Base-by-base conservation (phyloP, 1,140 invertebrate genomes). In the Philopotamus ludificatus region DNA sequence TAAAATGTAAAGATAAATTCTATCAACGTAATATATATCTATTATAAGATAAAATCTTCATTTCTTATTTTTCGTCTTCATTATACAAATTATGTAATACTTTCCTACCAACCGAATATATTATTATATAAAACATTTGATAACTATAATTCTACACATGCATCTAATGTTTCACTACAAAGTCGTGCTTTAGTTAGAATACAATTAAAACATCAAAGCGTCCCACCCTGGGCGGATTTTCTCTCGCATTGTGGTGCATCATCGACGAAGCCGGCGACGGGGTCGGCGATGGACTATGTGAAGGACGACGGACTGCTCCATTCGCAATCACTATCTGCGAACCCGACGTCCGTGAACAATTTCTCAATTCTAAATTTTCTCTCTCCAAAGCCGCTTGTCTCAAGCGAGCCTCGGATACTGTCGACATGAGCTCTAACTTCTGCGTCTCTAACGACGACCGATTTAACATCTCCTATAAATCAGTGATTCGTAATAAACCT, bases 401-500 rank as follows among this genome's bases (percentile, higher is more conserved):
- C 28, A 96, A 79, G 71, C 96, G 92, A 67, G 97, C 82, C 74
- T 94, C 92, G 49, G 93, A 94, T 59, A 97, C 84, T 67, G 95
- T 92, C 65, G 89, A 92, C 80, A 97, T 84, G 44, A 98, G 77
- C 77, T 97, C 94, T 64, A 97, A 78, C 76, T 97, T 97, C 76
- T 97, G 94, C 0, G 93, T 96, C 80, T 97, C 94, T 44, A 96
- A 75, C 8, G 90, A 89, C 16, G 93, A 94, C 55, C 91, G 83
- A 21, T 89, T 89, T 60, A 95, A 77, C 77, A 95, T 86, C 84
- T 94, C 92, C 91, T 94, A 74, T 7, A 75, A 62, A 47, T 10
- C 10, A 55, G 3, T 39, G n/a, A 8, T 39, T 39, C n/a, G 7
- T 39, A 39, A 8, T 39, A 8, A n/a, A 8, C 34, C 34, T 8